Evolutionary conservation across 2,888 invertebrate species (phyloP), one percentile per base, ranked within the genome.

Genomic region (Caenorhabditis becei): DNA sequence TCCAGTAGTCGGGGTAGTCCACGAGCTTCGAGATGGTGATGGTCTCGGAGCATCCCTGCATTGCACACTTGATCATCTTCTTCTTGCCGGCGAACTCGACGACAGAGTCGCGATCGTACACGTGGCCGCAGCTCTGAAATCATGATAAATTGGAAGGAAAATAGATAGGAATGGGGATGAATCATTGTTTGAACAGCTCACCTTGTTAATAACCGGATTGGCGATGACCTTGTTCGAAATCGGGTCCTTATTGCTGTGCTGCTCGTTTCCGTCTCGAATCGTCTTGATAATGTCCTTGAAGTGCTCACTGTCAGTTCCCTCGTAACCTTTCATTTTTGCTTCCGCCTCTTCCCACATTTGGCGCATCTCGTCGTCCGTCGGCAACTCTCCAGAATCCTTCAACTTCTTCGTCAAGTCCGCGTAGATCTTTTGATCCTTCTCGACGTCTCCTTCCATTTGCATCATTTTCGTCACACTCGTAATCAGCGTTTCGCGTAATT

Each of bases 171-270:
- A n/a, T n/a, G n/a, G n/a, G n/a, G n/a, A n/a, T n/a, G n/a, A n/a
- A n/a, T n/a, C n/a, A n/a, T n/a, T n/a, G 14, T 61, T 28, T 28
- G 54, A 37, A 44, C 51, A 41, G 37, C 66, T 54, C 32, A 86
- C 85, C 71, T 61, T 11, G 28, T 78, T 71, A 53, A 85, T 84
- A 14, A 86, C 84, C 16, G 86, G 86, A 53, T 81, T 75, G n/a
- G 63, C 62, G 35, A 86, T 86, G 54, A 80, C 66, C 61, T 79
- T 77, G 62, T 86, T 86, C 32, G 84, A 81, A 28, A 86, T 80
- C 24, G 85, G 86, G 58, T 86, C 86, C 49, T 83, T 85, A 7
- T 61, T 74, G 23, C 74, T 80, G 58, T 80, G 70, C 44, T 80
- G 80, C 26, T 8, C 5, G 49, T 49, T 47, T 18, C 41, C 74